Evolutionary conservation across 2,797 vertebrate species (phyloP), one percentile per base, ranked within the genome.

Genomic region (Phataginus tricuspis): DNA sequence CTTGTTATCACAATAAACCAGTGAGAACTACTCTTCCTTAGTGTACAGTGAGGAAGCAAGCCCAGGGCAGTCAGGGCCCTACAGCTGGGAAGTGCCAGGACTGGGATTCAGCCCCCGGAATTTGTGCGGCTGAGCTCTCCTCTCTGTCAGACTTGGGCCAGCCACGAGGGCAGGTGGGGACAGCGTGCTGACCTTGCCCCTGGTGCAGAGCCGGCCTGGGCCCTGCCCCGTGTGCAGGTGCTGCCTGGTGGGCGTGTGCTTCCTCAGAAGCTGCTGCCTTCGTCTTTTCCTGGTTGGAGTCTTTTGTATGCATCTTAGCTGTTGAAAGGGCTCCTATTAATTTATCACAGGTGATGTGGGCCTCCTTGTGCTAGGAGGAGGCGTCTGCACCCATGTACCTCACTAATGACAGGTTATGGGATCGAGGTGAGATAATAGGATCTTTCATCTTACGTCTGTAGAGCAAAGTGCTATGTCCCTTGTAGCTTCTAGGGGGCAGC

Each of bases 401-500:
- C 89, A 93, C 77, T 95, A 68, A 95, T 92, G 95, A 92, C 74
- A 71, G 96, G 91, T 93, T 96, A 5, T 29, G 12, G 94, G 77
- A 49, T 96, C 7, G 63, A 71, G 97, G 96, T 45, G 96, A 97
- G 97, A 94, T 98, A 77, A 90, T 96, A 68, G 96, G 93, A 59
- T 90, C 71, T 1, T 96, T 93, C 97, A 97, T 97, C 97, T 75
- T 42, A 0, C 9, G 49, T 23, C 66, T 68, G 63, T 77, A 51
- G 75, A 83, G 94, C 91, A 69, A 68, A 83, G 37, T 98, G 98
- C 98, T 86, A 74, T 97, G 95, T 95, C 95, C 96, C 95, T 11
- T 82, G 14, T 89, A 86, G 79, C 98, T 98, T 97, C 95, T 97
- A 99, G 98, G 98, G 98, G 98, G 98, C 98, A 98, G 98, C 97